Base-by-base conservation (phyloP, 1,140 invertebrate genomes). In the Drosophila melanica region DNA sequence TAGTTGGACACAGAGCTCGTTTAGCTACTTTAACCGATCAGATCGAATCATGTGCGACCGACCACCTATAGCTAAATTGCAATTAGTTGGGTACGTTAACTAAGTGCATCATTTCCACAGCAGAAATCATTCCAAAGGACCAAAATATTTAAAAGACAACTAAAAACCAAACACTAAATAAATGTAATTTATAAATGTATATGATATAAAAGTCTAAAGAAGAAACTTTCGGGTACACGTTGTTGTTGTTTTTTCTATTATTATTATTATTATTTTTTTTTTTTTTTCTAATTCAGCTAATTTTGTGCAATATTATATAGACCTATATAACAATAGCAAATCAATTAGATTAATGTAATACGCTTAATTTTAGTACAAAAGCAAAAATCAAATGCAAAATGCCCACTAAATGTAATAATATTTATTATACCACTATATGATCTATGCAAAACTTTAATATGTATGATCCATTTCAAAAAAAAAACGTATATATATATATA, bases 351-450 rank as follows among this genome's bases (percentile, higher is more conserved):
- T 35, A 60, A 75, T 18, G 59, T 78, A 75, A 78, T 87, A 82
- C 82, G 82, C 82, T 87, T 86, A 87, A 81, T 81, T 73, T 87
- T 87, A 86, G 82, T 86, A 86, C 82, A 86, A 86, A 86, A 75
- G 44, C 54, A 64, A 57, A 71, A 30, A 45, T 50, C 54, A 77
- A 72, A 62, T 70, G 74, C 74, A 81, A 81, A 79, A 65, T 66
- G 74, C 64, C 76, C 67, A 82, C 80, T 79, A 84, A 84, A 80
- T 85, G 62, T 77, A 76, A 77, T 57, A 66, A 65, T 64, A 77
- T 65, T 72, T 79, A 79, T 71, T 53, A 65, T 77, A 68, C 44
- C 47, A 60, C 44, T 4, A 42, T 74, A 81, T 65, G 51, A 65
- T 63, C 44, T 70, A 70, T 35, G 37, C 55, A 68, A 23, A 68